These are phyloP conservation scores for Gymnorhina tibicen DNA, from an alignment of 2,113 vertebrate species.

Conservation along the genomic window DNA sequence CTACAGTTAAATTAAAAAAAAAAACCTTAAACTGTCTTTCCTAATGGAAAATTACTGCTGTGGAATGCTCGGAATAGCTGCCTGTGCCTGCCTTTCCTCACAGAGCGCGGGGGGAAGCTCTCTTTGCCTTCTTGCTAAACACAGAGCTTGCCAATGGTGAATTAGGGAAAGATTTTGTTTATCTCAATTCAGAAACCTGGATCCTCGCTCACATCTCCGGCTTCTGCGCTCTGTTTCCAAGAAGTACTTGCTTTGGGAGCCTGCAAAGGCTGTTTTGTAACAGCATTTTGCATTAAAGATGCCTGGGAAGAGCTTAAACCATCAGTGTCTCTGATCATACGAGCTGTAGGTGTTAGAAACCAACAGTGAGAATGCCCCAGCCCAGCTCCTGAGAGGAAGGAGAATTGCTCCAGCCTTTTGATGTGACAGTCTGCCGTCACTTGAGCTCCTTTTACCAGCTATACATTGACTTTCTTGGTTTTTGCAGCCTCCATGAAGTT, in stretches of 20 bases:
- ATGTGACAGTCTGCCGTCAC: neutral
- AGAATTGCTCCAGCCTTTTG: neutral
- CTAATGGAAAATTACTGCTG: neutral
- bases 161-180: slow-evolving; percentile 32
- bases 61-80: neutral
- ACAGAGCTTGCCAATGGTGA: slow-evolving; percentile 19
- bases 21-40: neutral
- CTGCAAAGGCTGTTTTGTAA: slow-evolving; percentile 30
- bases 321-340: neutral
- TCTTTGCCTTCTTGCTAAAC: slow-evolving; percentile 8
- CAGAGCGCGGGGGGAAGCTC: neutral
- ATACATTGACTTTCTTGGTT: neutral
- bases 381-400: neutral
- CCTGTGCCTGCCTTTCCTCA: neutral
- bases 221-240: neutral
- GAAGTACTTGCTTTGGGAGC: slow-evolving; percentile 4
- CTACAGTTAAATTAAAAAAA: neutral
- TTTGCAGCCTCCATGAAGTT: neutral
- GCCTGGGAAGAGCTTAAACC: neutral
- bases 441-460: neutral
- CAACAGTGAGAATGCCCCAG: neutral
- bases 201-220: neutral
- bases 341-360: neutral
- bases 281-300: slow-evolving; percentile 4
- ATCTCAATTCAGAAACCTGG: neutral